A percentile compares a stretch with the other conserved stretches of the same genome.
These are phyloP conservation scores for Ciona savignyi DNA, from an alignment of 23 tunicate species.

Conservation along the genomic window DNA sequence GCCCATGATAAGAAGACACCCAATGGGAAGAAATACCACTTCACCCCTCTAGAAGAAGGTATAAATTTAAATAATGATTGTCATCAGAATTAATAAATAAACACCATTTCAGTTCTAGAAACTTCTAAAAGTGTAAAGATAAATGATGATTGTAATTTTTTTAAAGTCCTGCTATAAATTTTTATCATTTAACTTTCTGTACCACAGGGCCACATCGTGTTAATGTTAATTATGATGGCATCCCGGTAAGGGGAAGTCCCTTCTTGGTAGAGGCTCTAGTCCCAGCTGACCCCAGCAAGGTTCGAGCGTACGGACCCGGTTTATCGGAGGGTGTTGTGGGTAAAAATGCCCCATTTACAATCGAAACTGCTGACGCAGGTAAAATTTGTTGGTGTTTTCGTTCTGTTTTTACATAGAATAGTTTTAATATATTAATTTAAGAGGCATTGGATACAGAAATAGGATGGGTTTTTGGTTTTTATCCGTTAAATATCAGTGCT, in stretches of 20 bases:
- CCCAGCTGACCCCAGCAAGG: conserved; percentile 92
- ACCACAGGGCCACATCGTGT: conserved; percentile 72
- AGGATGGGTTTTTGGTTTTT: too few relatives aligned
- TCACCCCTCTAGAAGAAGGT: conserved; percentile 96
- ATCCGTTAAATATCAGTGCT: not conserved
- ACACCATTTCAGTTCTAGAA: too few relatives aligned
- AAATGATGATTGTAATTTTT: too few relatives aligned
- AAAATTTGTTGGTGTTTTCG: too few relatives aligned
- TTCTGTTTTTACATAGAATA: too few relatives aligned
- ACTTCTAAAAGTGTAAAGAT: too few relatives aligned
- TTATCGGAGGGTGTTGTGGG: conserved; percentile 76
- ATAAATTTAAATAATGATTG: not conserved
- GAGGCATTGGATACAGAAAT: too few relatives aligned
- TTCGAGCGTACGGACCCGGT: conserved; percentile 94
- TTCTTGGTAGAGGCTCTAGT: conserved; percentile 71
- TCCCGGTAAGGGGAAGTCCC: conserved; percentile 84
- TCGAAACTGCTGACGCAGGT: conserved; percentile 96
- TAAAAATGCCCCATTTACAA: conserved; percentile 78
- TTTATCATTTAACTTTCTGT: not conserved
- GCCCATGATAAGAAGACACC: conserved; percentile 30
- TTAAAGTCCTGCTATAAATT: too few relatives aligned
- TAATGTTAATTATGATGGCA: conserved; percentile 82
- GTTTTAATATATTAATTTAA: too few relatives aligned
- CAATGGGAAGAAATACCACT: conserved; percentile 45
- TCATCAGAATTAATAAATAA: too few relatives aligned